Percentiles rank a stretch among this genome's conserved stretches.
These are phyloP conservation scores for Tinea trinotella DNA, from an alignment of 2,888 invertebrate genomes.

Conservation along the genomic window DNA sequence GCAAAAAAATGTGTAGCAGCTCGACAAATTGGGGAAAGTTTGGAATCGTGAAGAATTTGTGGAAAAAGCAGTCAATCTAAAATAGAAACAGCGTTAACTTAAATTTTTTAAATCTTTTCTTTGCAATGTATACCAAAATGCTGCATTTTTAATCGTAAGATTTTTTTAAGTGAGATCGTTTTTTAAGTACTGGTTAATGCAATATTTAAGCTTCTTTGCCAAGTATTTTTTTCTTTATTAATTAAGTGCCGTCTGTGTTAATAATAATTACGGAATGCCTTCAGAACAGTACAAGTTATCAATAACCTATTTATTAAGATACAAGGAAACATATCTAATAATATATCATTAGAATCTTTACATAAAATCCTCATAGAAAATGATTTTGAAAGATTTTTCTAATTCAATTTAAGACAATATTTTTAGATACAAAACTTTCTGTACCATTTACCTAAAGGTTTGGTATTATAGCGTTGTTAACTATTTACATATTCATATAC, in stretches of 20 bases:
- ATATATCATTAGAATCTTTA: conserved; percentile 7
- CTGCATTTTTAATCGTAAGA: conserved; percentile 68
- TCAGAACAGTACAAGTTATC: conserved; percentile 69
- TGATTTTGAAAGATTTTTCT: background rate
- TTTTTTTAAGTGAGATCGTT: conserved; percentile 61
- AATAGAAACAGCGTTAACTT: conserved; percentile 49
- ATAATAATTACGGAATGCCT: conserved; percentile 68
- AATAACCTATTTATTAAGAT: conserved; percentile 58
- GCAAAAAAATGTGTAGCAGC: background rate
- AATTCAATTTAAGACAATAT: background rate
- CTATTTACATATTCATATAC: conserved; percentile 5
- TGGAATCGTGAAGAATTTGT: too few relatives aligned
- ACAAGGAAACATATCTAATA: conserved; percentile 4
- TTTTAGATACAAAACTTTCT: background rate
- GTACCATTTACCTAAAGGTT: background rate
- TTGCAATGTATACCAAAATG: conserved; percentile 72
- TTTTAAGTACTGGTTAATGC: too few relatives aligned
- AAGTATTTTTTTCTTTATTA: conserved; percentile 33
- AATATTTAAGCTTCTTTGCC: conserved; percentile 36
- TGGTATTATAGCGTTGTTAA: background rate
- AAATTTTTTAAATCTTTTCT: conserved; percentile 34
- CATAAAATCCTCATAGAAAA: background rate
- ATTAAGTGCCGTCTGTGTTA: conserved; percentile 60
- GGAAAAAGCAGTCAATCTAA: conserved; percentile 21
- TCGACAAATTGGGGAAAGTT: background rate